Percentiles rank a stretch among this genome's conserved stretches.
These are phyloP conservation scores for Alectura lathami DNA, from an alignment of 2,113 vertebrate genomes.

Conservation along the genomic window DNA sequence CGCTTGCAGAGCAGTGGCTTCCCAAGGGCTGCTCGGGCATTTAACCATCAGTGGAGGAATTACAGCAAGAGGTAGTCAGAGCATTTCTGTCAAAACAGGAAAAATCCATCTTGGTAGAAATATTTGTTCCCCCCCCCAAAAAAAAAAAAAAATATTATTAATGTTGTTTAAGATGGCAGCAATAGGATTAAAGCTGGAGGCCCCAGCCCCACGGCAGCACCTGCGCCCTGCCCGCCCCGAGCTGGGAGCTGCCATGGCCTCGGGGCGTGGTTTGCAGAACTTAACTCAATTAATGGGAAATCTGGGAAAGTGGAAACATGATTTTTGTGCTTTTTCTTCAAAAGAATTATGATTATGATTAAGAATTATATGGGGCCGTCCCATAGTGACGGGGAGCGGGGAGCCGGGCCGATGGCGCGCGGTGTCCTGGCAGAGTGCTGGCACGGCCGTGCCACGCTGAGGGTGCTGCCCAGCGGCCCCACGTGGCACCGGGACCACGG, in stretches of 20 bases:
- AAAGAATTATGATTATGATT: neutral
- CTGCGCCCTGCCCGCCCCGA: no score
- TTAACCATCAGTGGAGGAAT: neutral
- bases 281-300: neutral
- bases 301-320: neutral
- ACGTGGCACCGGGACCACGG: neutral
- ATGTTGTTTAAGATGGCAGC: neutral
- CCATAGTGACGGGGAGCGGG: no score
- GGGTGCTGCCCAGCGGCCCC: no score
- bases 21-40: neutral
- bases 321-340: neutral
- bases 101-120: neutral
- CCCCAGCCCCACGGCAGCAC: no score
- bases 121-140: no score
- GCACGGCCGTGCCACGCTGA: no score
- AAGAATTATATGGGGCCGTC: no score
- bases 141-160: no score
- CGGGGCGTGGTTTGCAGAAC: neutral
- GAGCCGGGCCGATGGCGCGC: no score
- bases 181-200: no score
- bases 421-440: no score
- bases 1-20: neutral
- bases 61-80: neutral
- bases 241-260: no score
- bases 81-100: neutral